phyloP scores from a whole-genome alignment of 2,888 invertebrate species.

The Escarpia spicata region DNA sequence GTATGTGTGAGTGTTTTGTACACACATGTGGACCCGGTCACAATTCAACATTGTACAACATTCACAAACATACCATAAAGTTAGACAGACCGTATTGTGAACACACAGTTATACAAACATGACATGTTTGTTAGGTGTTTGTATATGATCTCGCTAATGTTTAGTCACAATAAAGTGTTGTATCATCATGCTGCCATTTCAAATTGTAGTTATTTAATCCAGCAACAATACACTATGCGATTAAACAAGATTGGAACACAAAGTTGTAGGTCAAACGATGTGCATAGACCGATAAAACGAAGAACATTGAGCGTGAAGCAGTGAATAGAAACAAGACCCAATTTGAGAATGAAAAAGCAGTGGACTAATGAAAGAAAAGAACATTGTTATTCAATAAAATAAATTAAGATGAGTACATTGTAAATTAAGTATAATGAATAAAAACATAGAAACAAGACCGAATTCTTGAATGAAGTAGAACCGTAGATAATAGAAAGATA shows the following conservation, averaged over 20 bases:
- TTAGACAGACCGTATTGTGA: no score
- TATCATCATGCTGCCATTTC: not conserved
- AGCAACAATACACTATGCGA: not conserved
- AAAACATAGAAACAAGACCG: no score
- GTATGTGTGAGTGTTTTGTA: not conserved
- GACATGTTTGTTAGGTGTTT: not conserved
- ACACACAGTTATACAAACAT: not conserved
- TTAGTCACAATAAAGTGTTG: not conserved
- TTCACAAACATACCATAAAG: no score
- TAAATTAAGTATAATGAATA: no score
- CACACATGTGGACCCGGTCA: not conserved
- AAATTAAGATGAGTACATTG: no score
- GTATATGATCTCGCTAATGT: not conserved
- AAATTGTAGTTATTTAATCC: not conserved
- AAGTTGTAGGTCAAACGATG: not conserved
- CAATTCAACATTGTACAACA: no score
- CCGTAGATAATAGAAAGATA: no score
- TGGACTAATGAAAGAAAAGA: no score
- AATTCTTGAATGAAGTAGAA: no score
- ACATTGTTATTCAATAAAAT: no score
- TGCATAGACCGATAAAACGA: not conserved
- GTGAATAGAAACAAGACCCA: no score
- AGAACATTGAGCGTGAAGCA: not conserved
- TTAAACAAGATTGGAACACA: not conserved
- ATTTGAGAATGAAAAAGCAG: no score